A percentile compares a stretch with the other conserved stretches of the same genome.
Conservation (phyloP, 2,888 invertebrate species). For the Lasioglossum lativentre region DNA sequence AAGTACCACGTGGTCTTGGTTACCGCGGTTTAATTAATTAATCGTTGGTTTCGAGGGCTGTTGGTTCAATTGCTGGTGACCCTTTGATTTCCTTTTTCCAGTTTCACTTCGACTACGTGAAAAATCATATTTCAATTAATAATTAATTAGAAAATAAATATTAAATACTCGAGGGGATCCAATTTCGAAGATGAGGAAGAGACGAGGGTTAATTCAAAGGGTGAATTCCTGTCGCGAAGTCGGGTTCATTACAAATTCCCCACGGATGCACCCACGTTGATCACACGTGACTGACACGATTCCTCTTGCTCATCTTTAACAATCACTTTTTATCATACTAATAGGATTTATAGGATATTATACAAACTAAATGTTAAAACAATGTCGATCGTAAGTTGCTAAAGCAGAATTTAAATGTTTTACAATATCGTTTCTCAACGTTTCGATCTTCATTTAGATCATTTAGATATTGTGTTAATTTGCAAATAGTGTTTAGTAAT, state of each 20-base stretch:
- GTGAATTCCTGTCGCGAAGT: background rate
- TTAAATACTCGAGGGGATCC: background rate
- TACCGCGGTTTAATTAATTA: background rate
- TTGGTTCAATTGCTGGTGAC: too few species aligned
- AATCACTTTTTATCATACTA: background rate
- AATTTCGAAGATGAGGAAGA: background rate
- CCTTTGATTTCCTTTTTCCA: too few species aligned
- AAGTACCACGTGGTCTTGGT: conserved; percentile 74
- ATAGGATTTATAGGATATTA: background rate
- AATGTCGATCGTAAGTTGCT: too few species aligned
- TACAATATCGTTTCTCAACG: too few species aligned
- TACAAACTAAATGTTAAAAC: too few species aligned
- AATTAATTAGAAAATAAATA: background rate
- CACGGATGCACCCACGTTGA: background rate
- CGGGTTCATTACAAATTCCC: background rate
- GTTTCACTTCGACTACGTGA: too few species aligned
- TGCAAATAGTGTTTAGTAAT: too few species aligned
- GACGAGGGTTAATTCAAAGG: background rate
- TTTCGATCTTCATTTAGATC: too few species aligned
- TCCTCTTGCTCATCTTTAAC: background rate
- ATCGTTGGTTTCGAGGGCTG: too few species aligned
- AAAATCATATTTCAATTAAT: background rate
- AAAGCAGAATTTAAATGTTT: too few species aligned
- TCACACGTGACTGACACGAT: background rate
- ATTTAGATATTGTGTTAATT: too few species aligned